Conservation (phyloP, 2,888 invertebrate species). For the Apoderus coryli region DNA sequence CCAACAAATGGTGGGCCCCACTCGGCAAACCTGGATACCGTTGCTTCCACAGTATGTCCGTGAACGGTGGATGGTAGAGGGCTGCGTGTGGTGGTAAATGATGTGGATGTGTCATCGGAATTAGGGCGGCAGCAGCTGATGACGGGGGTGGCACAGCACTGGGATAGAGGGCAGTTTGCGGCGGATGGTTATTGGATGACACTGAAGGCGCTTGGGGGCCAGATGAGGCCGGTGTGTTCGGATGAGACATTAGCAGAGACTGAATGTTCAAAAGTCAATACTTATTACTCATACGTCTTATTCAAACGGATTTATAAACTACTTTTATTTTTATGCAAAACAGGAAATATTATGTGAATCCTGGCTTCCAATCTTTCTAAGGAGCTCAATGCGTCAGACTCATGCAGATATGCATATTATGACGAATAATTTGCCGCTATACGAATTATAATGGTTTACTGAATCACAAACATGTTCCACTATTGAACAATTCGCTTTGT, state of each 20-base stretch:
- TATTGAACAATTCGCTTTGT: too few species aligned
- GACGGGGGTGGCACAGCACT: slow-evolving; percentile 28
- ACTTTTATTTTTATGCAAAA: too few species aligned
- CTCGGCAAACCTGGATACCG: slow-evolving; percentile 35
- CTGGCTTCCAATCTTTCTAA: too few species aligned
- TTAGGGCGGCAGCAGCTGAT: slow-evolving; percentile 28
- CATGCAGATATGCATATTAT: too few species aligned
- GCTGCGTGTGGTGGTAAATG: slow-evolving; percentile 22
- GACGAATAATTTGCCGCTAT: too few species aligned
- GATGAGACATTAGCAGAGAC: slow-evolving; percentile 44
- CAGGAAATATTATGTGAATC: too few species aligned
- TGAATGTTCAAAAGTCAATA: slow-evolving; percentile 44
- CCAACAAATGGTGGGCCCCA: slow-evolving; percentile 14
- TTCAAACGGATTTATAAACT: too few species aligned
- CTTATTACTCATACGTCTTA: too few species aligned
- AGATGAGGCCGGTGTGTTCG: slow-evolving; percentile 28
- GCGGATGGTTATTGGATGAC: slow-evolving; percentile 23
- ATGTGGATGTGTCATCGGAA: slow-evolving; percentile 29
- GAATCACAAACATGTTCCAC: too few species aligned
- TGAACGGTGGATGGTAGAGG: slow-evolving; percentile 25
- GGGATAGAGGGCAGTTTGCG: slow-evolving; percentile 22
- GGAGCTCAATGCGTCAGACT: too few species aligned
- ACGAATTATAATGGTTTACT: too few species aligned
- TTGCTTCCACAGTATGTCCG: slow-evolving; percentile 47
- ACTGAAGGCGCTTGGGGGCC: slow-evolving; percentile 31